A percentile compares a stretch with the other conserved stretches of the same genome.
Conservation (phyloP, 2,797 vertebrate species). For the Chiloscyllium punctatum region DNA sequence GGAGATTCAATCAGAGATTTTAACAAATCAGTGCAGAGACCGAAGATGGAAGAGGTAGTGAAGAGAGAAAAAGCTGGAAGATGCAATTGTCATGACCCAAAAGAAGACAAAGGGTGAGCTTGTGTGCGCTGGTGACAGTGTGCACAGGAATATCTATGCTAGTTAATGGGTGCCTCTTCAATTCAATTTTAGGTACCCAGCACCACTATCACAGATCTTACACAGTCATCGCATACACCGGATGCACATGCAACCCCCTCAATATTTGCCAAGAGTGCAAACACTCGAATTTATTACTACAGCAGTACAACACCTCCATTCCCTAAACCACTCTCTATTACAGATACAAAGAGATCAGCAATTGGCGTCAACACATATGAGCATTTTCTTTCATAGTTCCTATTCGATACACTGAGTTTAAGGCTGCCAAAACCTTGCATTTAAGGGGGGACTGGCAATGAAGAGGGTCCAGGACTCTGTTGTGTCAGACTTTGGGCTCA, state of each 20-base stretch:
- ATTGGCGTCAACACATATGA: neutral
- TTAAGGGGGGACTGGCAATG: neutral
- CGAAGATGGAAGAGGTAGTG: neutral
- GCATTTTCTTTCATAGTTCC: neutral
- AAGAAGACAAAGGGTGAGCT: neutral
- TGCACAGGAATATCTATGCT: neutral
- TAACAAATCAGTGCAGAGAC: neutral
- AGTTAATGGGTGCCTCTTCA: neutral
- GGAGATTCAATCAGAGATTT: neutral
- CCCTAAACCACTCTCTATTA: neutral
- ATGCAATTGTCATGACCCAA: neutral
- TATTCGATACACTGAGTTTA: no score
- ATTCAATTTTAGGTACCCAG: no score
- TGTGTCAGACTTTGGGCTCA: neutral
- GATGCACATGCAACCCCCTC: neutral
- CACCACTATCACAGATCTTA: neutral
- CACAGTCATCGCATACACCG: neutral
- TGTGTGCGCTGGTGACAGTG: no score
- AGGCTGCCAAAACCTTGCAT: neutral
- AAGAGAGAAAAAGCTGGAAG: neutral
- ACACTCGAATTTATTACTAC: neutral
- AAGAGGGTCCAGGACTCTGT: neutral
- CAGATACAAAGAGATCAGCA: neutral
- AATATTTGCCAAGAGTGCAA: neutral
- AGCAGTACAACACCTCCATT: neutral